Base-by-base conservation (phyloP, 2,113 vertebrate genomes). In the Sterrhoptilus dennistouni region DNA sequence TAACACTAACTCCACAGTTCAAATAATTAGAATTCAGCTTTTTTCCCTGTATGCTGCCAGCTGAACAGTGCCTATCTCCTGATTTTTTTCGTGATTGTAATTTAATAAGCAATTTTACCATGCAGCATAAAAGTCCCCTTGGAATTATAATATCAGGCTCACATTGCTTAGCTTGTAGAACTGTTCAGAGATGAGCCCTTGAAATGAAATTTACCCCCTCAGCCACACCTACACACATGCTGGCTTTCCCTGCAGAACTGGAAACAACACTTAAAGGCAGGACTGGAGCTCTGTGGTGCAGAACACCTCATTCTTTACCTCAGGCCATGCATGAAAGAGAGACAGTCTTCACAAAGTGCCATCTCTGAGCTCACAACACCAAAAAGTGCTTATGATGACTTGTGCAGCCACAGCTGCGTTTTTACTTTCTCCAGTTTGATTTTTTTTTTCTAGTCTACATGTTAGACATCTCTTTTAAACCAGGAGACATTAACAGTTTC, bases 71-170 rank as follows among this genome's bases (percentile, higher is more conserved):
- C 59, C 90, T 80, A 79, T 74, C 70, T 93, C 50, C 79, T 85
- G 56, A 88, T 92, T 95, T 97, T 91, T 91, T 83, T 89, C 44
- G 79, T 87, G 79, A 96, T 95, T 97, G 90, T 92, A 97, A 97
- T 96, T 97, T 80, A 96, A 89, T 95, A 92, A 78, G 53, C 86
- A 92, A 81, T 76, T 91, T 91, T 84, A 83, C 84, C 90, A 72
- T 71, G 70, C 75, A 87, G 82, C 82, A 56, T 74, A 86, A 66
- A 77, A 69, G 44, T 87, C 82, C 75, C 63, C 60, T 89, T 89
- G 84, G 61, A 91, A 87, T 93, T 89, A 93, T 83, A 95, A 87
- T 91, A 96, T 64, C 83, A 94, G 82, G 85, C 65, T 89, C 57
- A 60, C 59, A 63, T 91, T 76, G 91, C 82, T 96, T 78, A 95